Evolutionary conservation across 2,797 vertebrate genomes (phyloP), one percentile per base, ranked within the genome.

Genomic region (Sternarchorhynchus goeldii): DNA sequence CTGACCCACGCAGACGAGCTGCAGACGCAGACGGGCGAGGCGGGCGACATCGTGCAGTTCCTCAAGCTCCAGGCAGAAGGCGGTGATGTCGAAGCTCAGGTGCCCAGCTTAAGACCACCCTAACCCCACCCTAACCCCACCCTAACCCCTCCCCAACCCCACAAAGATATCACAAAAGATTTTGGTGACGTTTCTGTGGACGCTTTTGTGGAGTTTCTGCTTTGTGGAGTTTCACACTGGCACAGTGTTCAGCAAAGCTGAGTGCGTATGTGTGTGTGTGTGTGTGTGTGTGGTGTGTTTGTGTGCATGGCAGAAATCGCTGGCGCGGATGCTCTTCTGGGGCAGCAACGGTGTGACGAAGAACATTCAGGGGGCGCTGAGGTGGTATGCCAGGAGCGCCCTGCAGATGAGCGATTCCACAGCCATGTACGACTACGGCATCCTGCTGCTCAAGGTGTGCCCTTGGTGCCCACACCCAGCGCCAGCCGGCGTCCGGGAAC

Each of bases 361-460:
- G 92, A 95, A 99, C 82, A 85, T 90, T 0, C 86, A 76, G 71
- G 90, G 90, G 0, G 96, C 95, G 0, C 83, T 92, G n/a, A 93
- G 92, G 82, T 98, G 95, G 97, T 93, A 95, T 2, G 91, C 94
- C 80, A 94, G 88, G 82, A 95, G 94, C 0, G 96, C 96, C 6
- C 89, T 91, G 90, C 93, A 96, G 89, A 96, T 94, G 65, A 93
- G 89, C 73, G 94, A 99, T 74, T 92, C 95, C 0, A 83, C 90
- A 0, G 86, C 94, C 34, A 93, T 98, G 88, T 96, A 96, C 4
- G 95, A 97, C 91, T 97, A 96, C 4, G 90, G 95, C 83, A 93
- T 98, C 64, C 87, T 96, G 3, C 86, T 98, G 60, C 94, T 98
- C 85, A 98, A 97, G 95, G 97, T 96, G 86, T 83, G 86, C 70